phyloP scores from a whole-genome alignment of 1,140 invertebrate species.

The Trachymyrmex septentrionalis region DNA sequence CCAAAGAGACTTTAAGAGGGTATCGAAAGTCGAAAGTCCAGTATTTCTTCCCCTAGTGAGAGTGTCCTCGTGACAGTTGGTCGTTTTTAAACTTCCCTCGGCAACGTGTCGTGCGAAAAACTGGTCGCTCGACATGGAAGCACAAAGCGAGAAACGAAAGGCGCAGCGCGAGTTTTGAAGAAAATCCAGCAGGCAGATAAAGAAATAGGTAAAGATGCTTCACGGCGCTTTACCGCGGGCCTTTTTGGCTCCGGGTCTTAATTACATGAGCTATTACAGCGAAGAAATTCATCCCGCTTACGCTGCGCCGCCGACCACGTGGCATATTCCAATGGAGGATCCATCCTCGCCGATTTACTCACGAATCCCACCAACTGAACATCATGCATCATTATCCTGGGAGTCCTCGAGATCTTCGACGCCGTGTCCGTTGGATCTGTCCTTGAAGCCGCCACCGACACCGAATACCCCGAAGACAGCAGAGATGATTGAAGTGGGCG shows the following conservation, averaged over 20 bases:
- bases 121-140: background rate
- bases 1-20: background rate
- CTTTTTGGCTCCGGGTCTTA: conserved; percentile 80
- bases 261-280: conserved; percentile 82
- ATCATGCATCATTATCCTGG: conserved; percentile 69
- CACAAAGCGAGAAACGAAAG: background rate
- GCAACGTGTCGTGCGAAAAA: background rate
- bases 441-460: conserved; percentile 81
- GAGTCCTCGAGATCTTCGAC: conserved; percentile 71
- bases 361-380: conserved; percentile 59
- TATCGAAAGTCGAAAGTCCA: background rate
- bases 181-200: background rate
- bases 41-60: conserved; percentile 24
- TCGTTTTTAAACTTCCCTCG: conserved; percentile 12
- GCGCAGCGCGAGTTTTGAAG: conserved; percentile 18
- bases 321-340: conserved; percentile 78
- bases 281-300: conserved; percentile 78
- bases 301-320: conserved; percentile 58
- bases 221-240: conserved; percentile 84
- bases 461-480: conserved; percentile 67
- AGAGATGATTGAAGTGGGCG: conserved; percentile 82
- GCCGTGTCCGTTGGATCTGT: conserved; percentile 85
- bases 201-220: conserved; percentile 77
- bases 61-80: conserved; percentile 33
- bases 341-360: conserved; percentile 70